These are phyloP conservation scores for Homarus gammarus DNA, from an alignment of 2,888 invertebrate species.

Conservation along the genomic window DNA sequence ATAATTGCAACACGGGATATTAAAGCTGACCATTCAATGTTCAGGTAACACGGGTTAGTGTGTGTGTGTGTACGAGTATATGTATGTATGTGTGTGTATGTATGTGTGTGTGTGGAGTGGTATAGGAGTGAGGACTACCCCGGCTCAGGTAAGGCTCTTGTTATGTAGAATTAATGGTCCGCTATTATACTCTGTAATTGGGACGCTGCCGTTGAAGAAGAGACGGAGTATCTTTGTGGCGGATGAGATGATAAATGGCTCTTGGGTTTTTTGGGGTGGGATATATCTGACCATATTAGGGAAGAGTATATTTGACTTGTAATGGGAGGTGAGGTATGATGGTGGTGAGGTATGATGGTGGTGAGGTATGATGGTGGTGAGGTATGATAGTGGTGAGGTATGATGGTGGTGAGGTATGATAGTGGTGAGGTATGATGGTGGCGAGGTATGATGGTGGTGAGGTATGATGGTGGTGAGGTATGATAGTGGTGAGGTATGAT, in stretches of 20 bases:
- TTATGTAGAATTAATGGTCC: constrained; percentile 40
- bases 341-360: too few species aligned
- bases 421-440: too few species aligned
- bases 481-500: too few species aligned
- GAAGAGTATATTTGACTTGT: constrained; percentile 7
- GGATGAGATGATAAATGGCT: background rate
- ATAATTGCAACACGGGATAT: constrained; percentile 53
- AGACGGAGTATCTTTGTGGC: background rate
- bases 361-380: too few species aligned
- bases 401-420: too few species aligned
- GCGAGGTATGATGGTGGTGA: too few species aligned
- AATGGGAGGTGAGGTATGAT: constrained; percentile 19
- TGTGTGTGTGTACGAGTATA: constrained; percentile 23
- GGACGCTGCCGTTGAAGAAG: constrained; percentile 2
- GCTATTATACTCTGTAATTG: constrained; percentile 32
- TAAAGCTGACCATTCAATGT: constrained; percentile 38
- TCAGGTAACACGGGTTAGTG: background rate
- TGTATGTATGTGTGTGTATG: too few species aligned
- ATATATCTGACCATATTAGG: too few species aligned
- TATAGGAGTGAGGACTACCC: background rate
- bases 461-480: too few species aligned
- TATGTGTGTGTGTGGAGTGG: too few species aligned
- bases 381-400: too few species aligned
- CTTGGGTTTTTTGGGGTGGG: too few species aligned
- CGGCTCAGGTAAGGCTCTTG: constrained; percentile 9